Conservation (phyloP, 2,888 invertebrate species). For the Beris chalybata region DNA sequence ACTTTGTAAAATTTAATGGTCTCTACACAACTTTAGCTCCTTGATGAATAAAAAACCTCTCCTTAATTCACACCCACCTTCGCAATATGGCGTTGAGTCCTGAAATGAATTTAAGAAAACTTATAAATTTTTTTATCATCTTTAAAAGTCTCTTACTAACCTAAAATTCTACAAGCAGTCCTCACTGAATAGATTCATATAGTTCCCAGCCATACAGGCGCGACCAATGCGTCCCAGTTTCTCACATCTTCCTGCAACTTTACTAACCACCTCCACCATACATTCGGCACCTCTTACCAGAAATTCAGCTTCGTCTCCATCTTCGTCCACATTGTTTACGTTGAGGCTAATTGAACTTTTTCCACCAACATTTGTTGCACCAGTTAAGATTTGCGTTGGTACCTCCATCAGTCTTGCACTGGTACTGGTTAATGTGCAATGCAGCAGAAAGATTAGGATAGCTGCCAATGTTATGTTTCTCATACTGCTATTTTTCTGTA, state of each 20-base stretch:
- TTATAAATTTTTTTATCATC: too few species aligned
- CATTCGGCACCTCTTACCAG: slow-evolving; percentile 19
- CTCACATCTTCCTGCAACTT: slow-evolving; percentile 33
- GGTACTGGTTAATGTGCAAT: neutral
- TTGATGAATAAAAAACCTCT: too few species aligned
- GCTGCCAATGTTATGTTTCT: neutral
- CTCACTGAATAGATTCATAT: slow-evolving; percentile 32
- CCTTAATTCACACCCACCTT: too few species aligned
- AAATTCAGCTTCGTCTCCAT: neutral
- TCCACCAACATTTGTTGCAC: neutral
- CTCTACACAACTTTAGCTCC: too few species aligned
- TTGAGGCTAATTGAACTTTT: slow-evolving; percentile 9
- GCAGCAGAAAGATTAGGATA: neutral
- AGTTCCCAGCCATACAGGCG: slow-evolving; percentile 33
- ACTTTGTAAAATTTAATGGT: too few species aligned
- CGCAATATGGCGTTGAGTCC: too few species aligned
- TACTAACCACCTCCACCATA: slow-evolving; percentile 29
- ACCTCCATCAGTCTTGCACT: slow-evolving; percentile 13
- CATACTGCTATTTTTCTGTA: slow-evolving; percentile 4
- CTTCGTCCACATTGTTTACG: slow-evolving; percentile 13
- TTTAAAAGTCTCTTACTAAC: too few species aligned
- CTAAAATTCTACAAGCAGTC: slow-evolving; percentile 21
- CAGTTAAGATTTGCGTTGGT: slow-evolving; percentile 7
- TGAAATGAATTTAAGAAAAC: too few species aligned
- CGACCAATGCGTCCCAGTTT: slow-evolving; percentile 21